A percentile compares a stretch with the other conserved stretches of the same genome.
Conservation (phyloP, 92 coral and sea anemone genomes). For the Chrysogorgia sp. region DNA sequence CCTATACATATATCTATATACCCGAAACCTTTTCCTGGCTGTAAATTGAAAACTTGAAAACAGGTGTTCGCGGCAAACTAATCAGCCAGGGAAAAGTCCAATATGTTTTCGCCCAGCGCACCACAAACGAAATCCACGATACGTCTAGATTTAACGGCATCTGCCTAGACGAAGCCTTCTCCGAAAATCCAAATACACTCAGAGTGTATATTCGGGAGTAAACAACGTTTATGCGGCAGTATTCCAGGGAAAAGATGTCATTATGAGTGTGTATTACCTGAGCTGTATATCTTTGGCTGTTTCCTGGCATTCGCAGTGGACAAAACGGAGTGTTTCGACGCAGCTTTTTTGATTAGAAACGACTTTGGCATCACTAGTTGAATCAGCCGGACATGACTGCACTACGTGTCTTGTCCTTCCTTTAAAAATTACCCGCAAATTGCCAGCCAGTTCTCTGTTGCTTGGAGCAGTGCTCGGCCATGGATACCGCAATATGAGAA, state of each 20-base stretch:
- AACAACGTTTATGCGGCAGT: neutral
- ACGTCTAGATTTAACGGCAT: neutral
- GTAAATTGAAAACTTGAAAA: neutral
- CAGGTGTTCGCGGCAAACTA: neutral
- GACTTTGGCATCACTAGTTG: conserved; percentile 95
- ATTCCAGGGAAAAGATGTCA: neutral
- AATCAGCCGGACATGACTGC: conserved; percentile 43
- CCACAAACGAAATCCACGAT: neutral
- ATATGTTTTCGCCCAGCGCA: neutral
- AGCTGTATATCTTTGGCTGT: conserved; percentile 45
- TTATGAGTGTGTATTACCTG: neutral
- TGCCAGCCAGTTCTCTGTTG: neutral
- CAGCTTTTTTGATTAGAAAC: conserved; percentile 91
- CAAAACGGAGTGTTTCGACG: conserved; percentile 67
- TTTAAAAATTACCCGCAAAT: conserved; percentile 43
- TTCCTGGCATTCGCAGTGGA: conserved; percentile 49
- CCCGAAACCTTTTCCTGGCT: neutral
- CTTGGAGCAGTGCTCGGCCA: neutral
- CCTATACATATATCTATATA: neutral
- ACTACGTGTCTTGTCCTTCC: conserved; percentile 52
- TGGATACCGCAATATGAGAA: neutral
- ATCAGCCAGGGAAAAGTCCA: neutral
- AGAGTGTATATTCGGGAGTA: no score
- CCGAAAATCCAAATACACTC: neutral
- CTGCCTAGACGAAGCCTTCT: neutral